Base-by-base conservation (phyloP, 2,113 vertebrate genomes). In the Myotis davidii region DNA sequence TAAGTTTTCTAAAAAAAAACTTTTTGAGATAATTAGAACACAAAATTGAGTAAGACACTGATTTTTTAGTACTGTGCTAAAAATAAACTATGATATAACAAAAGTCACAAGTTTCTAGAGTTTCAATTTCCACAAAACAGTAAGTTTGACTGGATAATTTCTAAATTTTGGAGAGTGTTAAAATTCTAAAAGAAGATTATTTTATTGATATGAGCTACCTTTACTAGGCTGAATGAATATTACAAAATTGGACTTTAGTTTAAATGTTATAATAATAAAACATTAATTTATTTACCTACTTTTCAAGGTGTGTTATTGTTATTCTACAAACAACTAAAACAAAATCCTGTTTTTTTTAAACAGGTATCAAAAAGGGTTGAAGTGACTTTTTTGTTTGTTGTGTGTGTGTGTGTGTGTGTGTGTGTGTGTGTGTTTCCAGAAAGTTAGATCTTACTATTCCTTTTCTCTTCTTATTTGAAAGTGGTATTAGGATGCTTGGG, bases 331-430 rank as follows among this genome's bases (percentile, higher is more conserved):
- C 10, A 6, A 20, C 23, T 64, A 20, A 54, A 98, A 97, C 32
- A 52, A 56, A 92, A 72, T 61, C 54, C 39, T 81, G 16, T 34
- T 76, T 74, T 91, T 91, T 91, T 89, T 6, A 56, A 7, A 83
- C 9, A 97, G 95, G 92, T 95, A 97, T 91, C 54, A 92, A 64
- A 69, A 85, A 9, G 39, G 37, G 9, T 89, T 86, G 23, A 9
- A 3, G 3, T 61, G 18, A 5, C 77, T 59, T 97, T 9, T 1
- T 91, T 87, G 0, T n/a, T 59, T 50, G 45, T 73, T 52, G 89
- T 87, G 0, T n/a, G 54, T 50, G 39, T 73, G 45, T 69, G 7
- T 21, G 54, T 23, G 7, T 56, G 8, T 56, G 54, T 56, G 54
- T 56, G 21, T 59, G 56, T 59, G 3, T 59, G 56, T 59, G 0